Conservation (phyloP, 2,797 vertebrate genomes). For the Octomys mimax region DNA sequence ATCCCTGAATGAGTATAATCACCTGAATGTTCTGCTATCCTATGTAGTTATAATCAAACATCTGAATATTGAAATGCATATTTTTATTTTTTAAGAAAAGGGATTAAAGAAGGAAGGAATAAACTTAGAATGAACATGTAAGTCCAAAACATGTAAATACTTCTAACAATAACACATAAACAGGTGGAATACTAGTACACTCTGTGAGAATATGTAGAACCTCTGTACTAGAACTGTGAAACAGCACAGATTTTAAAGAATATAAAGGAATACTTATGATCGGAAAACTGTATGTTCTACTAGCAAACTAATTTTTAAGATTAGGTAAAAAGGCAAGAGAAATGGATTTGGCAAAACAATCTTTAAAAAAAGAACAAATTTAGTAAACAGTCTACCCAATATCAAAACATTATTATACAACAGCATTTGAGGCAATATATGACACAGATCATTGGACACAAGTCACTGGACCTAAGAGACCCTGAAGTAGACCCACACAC, state of each 20-base stretch:
- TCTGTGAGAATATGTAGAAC: neutral
- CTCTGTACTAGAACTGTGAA: fast-evolving
- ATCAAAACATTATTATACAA: neutral
- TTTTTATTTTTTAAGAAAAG: neutral
- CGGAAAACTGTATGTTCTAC: fast-evolving
- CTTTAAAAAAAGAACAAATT: neutral
- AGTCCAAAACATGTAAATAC: neutral
- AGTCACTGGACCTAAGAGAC: neutral
- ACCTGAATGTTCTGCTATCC: neutral
- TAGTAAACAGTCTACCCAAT: too few relatives aligned
- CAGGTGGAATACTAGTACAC: neutral
- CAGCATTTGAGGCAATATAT: neutral
- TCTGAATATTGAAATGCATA: neutral
- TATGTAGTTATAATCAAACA: neutral
- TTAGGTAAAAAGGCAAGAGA: neutral
- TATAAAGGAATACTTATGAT: neutral
- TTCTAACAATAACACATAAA: neutral
- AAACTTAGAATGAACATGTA: neutral
- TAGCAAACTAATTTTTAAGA: neutral
- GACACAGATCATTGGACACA: neutral
- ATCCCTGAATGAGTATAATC: neutral
- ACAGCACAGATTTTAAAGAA: neutral
- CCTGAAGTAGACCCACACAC: neutral
- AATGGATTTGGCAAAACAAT: neutral
- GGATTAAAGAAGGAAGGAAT: neutral